Evolutionary conservation across 1,140 invertebrate genomes (phyloP).

Genomic region (Plodia interpunctella): DNA sequence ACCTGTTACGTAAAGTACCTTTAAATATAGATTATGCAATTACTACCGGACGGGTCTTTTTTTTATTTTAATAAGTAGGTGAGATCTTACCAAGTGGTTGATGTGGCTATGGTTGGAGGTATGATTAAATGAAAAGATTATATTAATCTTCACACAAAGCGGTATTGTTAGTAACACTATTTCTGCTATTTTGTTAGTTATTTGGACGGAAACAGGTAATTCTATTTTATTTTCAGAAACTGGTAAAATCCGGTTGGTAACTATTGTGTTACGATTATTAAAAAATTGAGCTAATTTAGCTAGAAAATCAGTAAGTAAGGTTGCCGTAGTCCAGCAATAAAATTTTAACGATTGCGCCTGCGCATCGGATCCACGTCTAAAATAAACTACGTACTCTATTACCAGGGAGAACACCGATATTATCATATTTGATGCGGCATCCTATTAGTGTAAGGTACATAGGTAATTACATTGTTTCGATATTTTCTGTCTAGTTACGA

Average conservation of each 20-base stretch:
- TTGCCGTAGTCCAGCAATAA: conserved; percentile 33
- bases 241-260: background rate
- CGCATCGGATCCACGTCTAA: conserved; percentile 23
- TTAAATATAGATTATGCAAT: background rate
- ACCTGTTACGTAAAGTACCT: background rate
- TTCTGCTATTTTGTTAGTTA: too few species aligned
- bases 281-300: background rate
- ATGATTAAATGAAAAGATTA: too few species aligned
- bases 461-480: too few species aligned
- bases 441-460: too few species aligned
- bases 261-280: too few species aligned
- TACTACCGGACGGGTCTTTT: background rate
- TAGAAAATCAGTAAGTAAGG: conserved; percentile 13
- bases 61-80: background rate
- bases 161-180: too few species aligned
- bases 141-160: too few species aligned
- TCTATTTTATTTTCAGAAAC: too few species aligned
- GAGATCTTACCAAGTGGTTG: background rate
- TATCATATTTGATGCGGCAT: background rate
- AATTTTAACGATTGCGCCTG: conserved; percentile 32
- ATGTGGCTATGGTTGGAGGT: too few species aligned
- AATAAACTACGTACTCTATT: conserved; percentile 20
- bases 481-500: too few species aligned
- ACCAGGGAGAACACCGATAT: background rate
- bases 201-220: too few species aligned